Percentiles rank a stretch among this genome's conserved stretches.
Conservation (phyloP, 1,140 invertebrate species). For the Prorops nasuta region DNA sequence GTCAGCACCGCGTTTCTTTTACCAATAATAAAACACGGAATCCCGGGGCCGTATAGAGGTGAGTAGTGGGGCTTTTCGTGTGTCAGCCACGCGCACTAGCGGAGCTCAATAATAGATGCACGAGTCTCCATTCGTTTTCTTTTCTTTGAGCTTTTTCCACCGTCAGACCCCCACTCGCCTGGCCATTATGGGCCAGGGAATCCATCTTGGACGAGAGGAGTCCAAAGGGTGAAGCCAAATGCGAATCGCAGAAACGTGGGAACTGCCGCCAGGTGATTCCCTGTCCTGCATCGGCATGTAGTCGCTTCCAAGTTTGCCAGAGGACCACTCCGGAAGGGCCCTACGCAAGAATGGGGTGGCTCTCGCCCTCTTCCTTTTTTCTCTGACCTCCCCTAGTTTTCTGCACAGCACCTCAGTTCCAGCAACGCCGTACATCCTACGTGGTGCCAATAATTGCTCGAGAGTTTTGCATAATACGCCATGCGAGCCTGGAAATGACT, state of each 20-base stretch:
- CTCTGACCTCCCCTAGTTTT: neutral
- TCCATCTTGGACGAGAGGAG: constrained; percentile 14
- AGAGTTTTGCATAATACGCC: too few relatives aligned
- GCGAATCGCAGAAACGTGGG: constrained; percentile 56
- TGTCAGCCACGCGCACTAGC: constrained; percentile 52
- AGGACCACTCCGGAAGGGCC: constrained; percentile 35
- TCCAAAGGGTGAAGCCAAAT: constrained; percentile 41
- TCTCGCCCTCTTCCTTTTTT: neutral
- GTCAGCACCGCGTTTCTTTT: constrained; percentile 31
- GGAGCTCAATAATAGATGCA: constrained; percentile 50
- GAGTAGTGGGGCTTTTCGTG: constrained; percentile 50
- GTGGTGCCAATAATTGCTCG: too few relatives aligned
- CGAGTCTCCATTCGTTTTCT: constrained; percentile 43
- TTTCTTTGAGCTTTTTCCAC: constrained; percentile 23
- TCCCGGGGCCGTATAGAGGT: constrained; percentile 27
- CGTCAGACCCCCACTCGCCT: constrained; percentile 13
- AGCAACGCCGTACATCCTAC: too few relatives aligned
- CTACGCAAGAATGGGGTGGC: constrained; percentile 24
- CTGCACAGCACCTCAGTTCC: too few relatives aligned
- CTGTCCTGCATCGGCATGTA: constrained; percentile 14
- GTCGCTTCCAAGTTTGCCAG: constrained; percentile 26
- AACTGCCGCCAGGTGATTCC: constrained; percentile 55
- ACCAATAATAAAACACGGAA: constrained; percentile 46
- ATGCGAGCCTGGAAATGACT: too few relatives aligned
- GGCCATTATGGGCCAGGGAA: constrained; percentile 22